phyloP scores from a whole-genome alignment of 2,113 vertebrate species.

The Geococcyx californianus region DNA sequence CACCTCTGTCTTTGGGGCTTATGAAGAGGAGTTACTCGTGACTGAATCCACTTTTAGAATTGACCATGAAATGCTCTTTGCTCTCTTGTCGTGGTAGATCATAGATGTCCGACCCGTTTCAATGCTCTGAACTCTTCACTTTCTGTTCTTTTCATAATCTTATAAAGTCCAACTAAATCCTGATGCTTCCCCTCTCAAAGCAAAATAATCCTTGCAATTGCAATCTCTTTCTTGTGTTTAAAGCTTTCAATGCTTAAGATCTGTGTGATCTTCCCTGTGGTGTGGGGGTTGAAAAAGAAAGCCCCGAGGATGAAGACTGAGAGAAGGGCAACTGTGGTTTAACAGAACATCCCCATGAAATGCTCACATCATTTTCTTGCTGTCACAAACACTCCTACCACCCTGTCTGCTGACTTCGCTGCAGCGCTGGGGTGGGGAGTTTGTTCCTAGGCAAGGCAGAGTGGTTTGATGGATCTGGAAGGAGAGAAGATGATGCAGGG shows the following conservation, averaged over 20 bases:
- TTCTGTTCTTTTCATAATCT: slow-evolving; percentile 34
- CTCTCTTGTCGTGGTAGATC: neutral
- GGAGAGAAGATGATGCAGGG: neutral
- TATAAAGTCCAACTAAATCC: slow-evolving; percentile 24
- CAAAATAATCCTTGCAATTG: slow-evolving; percentile 6
- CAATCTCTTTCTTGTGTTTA: neutral
- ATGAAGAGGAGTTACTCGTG: neutral
- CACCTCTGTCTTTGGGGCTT: neutral
- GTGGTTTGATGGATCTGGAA: neutral
- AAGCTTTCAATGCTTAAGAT: neutral
- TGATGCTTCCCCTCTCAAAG: neutral
- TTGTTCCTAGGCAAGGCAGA: neutral
- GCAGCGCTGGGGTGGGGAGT: neutral
- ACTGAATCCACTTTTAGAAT: neutral
- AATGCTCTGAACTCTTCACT: neutral
- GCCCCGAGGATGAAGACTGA: neutral
- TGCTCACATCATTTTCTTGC: neutral
- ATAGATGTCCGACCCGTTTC: neutral
- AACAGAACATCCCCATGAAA: neutral
- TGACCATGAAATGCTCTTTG: slow-evolving; percentile 9
- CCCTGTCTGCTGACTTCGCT: neutral
- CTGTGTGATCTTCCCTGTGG: neutral
- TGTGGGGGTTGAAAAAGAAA: neutral
- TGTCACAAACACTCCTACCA: neutral
- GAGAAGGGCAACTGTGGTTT: slow-evolving; percentile 23